Evolutionary conservation across 30 jellyfish, hydroid and myxozoan genomes (phyloP).

Genomic region (Pelagia noctiluca): DNA sequence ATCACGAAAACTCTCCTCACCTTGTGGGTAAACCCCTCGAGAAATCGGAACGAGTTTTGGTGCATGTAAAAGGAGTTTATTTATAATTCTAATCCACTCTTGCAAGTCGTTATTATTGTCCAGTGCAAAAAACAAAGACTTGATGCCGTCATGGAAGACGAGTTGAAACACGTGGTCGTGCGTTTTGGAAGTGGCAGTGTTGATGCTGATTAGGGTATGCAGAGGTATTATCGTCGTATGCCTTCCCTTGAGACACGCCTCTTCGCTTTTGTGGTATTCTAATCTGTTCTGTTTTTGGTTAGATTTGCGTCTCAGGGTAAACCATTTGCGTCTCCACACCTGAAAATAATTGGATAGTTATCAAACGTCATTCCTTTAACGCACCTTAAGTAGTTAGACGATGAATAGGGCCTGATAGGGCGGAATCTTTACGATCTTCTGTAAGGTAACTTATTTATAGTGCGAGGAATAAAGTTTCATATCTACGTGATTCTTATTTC

Average conservation of each 20-base stretch:
- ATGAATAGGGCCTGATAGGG: too few relatives aligned
- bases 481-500: neutral
- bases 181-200: slow-evolving; percentile 73
- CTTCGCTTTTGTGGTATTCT: slow-evolving; percentile 92
- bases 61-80: slow-evolving; percentile 76
- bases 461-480: neutral
- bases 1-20: too few relatives aligned
- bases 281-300: slow-evolving; percentile 79
- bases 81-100: slow-evolving; percentile 86
- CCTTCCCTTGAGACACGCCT: slow-evolving; percentile 77
- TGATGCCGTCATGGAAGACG: slow-evolving; percentile 74
- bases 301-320: slow-evolving; percentile 89
- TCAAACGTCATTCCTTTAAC: too few relatives aligned
- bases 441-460: too few relatives aligned
- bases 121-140: slow-evolving; percentile 70
- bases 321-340: slow-evolving; percentile 97
- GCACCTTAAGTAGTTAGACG: too few relatives aligned
- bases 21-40: slow-evolving; percentile 49
- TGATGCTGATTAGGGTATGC: slow-evolving; percentile 64
- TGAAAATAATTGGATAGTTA: slow-evolving; percentile 23
- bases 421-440: too few relatives aligned
- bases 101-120: slow-evolving; percentile 71
- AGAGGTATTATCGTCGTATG: slow-evolving; percentile 88
- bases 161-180: slow-evolving; percentile 70
- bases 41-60: slow-evolving; percentile 56